These are phyloP conservation scores for Drosophila eohydei DNA, from an alignment of 2,888 invertebrate species.

Conservation along the genomic window DNA sequence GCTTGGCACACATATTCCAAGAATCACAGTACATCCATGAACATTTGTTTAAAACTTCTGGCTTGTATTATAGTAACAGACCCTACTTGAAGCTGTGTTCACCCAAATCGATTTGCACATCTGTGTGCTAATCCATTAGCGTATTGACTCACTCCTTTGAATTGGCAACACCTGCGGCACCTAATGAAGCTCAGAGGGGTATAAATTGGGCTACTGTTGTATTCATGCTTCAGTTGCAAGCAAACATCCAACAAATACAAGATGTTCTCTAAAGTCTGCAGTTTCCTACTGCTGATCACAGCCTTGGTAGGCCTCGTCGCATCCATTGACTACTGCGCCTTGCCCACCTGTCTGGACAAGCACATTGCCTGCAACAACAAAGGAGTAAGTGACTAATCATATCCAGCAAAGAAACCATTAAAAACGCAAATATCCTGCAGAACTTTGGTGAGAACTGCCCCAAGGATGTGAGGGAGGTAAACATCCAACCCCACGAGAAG, in stretches of 20 bases:
- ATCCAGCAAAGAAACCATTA: too few species aligned
- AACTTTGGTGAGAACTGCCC: conserved; percentile 58
- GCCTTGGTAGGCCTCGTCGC: conserved; percentile 23
- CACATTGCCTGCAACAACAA: conserved; percentile 67
- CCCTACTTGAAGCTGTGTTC: conserved; percentile 14
- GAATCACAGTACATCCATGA: background rate
- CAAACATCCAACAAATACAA: conserved; percentile 7
- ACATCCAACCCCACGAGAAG: conserved; percentile 44
- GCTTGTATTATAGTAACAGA: background rate
- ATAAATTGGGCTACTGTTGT: conserved; percentile 15
- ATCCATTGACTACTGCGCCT: conserved; percentile 53
- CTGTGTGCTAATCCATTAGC: conserved; percentile 8
- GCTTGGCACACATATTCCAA: background rate
- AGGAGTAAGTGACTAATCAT: conserved; percentile 38
- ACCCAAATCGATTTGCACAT: conserved; percentile 14
- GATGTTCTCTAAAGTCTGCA: conserved; percentile 19
- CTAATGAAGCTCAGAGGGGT: background rate
- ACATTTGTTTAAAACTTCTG: background rate
- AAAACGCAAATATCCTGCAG: conserved; percentile 8
- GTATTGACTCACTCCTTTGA: conserved; percentile 2
- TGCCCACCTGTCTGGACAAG: conserved; percentile 65
- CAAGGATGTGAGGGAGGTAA: conserved; percentile 39
- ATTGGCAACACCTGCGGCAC: background rate
- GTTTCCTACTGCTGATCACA: conserved; percentile 12
- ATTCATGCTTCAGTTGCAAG: conserved; percentile 6